Conservation (phyloP, 2,888 invertebrate species). For the Hyles lineata region DNA sequence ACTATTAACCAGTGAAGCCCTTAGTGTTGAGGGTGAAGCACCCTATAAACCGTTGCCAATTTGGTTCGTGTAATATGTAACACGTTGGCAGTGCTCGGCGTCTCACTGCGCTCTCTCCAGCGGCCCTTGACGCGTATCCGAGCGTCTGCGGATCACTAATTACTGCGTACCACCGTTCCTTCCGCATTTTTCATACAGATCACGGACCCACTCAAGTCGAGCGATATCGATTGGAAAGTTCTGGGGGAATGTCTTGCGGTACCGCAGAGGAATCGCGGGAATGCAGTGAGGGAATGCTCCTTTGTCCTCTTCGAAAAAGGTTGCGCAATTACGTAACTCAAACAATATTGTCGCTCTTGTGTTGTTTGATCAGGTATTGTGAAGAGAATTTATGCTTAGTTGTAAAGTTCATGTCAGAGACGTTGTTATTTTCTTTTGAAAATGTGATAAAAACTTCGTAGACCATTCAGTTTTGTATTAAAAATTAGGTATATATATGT, state of each 20-base stretch:
- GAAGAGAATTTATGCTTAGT: slow-evolving; percentile 9
- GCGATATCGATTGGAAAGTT: slow-evolving; percentile 70
- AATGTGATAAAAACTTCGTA: neutral
- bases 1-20: neutral
- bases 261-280: slow-evolving; percentile 53
- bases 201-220: slow-evolving; percentile 69
- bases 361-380: slow-evolving; percentile 14
- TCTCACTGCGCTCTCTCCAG: slow-evolving; percentile 34
- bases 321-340: slow-evolving; percentile 41
- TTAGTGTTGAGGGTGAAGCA: neutral
- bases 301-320: slow-evolving; percentile 46
- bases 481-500: neutral
- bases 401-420: neutral
- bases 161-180: slow-evolving; percentile 64
- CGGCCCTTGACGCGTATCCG: slow-evolving; percentile 43
- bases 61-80: slow-evolving; percentile 34
- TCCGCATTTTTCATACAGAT: slow-evolving; percentile 79
- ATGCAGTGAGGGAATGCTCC: slow-evolving; percentile 54
- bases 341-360: slow-evolving; percentile 27
- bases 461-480: neutral
- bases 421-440: neutral
- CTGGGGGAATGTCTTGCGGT: slow-evolving; percentile 59
- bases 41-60: slow-evolving; percentile 8
- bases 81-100: slow-evolving; percentile 25
- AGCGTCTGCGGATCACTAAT: slow-evolving; percentile 66